Percentiles rank a stretch among this genome's conserved stretches.
Conservation (phyloP, 2,113 vertebrate species). For the Oreochromis aureus region DNA sequence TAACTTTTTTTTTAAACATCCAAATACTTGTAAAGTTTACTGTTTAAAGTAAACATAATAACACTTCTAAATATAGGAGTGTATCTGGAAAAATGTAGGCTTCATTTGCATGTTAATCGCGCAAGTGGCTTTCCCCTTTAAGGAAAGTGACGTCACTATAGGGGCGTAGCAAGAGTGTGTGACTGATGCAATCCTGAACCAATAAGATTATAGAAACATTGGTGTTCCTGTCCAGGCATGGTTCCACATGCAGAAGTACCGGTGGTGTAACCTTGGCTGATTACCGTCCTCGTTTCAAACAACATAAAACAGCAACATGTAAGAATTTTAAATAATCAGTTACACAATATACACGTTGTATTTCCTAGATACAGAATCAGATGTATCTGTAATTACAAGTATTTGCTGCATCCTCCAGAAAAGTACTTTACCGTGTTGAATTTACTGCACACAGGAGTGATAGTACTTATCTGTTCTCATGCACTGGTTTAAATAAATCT, state of each 20-base stretch:
- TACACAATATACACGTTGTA: not conserved
- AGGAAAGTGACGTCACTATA: not conserved
- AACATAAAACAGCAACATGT: slow-evolving; percentile 37
- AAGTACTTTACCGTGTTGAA: not conserved
- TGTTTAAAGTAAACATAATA: fast-evolving
- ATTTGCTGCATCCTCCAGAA: not conserved
- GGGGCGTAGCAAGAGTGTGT: not conserved
- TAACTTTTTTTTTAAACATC: not conserved
- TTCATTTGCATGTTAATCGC: not conserved
- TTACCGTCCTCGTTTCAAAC: not conserved
- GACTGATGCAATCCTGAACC: slow-evolving; percentile 26
- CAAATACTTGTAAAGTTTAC: not conserved
- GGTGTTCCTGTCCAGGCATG: not conserved
- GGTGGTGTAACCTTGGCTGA: slow-evolving; percentile 32
- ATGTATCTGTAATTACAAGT: not conserved
- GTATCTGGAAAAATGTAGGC: not conserved
- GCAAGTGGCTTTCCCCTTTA: slow-evolving; percentile 28
- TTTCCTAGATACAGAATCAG: not conserved
- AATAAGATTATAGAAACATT: slow-evolving; percentile 1
- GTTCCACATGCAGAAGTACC: not conserved
- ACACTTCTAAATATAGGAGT: fast-evolving
- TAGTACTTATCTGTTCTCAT: not conserved
- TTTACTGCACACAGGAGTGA: not conserved
- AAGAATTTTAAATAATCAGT: slow-evolving; percentile 10
- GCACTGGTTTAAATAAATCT: not conserved